Base-by-base conservation (phyloP, 2,797 vertebrate genomes). In the Oryzias sinensis region DNA sequence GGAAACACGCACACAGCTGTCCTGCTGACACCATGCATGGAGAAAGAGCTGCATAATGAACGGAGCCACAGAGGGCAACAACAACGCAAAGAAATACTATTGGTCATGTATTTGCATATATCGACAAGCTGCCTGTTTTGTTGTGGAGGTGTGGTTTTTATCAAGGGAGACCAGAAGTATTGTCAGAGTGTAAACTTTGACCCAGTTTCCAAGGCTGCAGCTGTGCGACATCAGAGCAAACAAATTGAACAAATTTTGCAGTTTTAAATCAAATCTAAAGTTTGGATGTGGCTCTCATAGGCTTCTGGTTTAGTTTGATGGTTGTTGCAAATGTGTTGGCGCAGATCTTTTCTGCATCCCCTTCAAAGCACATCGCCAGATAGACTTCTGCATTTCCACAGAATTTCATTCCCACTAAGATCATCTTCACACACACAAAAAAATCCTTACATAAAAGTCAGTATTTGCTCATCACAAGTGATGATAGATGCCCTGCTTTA, bases 181-280 rank as follows among this genome's bases (percentile, higher is more conserved):
- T 37, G 56, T 68, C 43, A 8, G 48, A 52, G 63, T 67, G 46
- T 69, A 72, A 81, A 68, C 84, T 76, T 55, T 80, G 77, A 85
- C 84, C 74, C 60, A 46, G 53, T 82, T 86, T 79, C 49, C 60
- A 55, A 46, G 56, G 49, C 65, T 53, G n/a, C 37, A 57, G 67
- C 41, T 1, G 63, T 83, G 67, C 42, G 1, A 62, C 82, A 55
- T 83, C 62, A 40, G 48, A 76, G 66, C 45, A 13, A 33, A 33
- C 9, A 33, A 11, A 33, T 33, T 13, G 8, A 33, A 33, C 33
- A 33, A 3, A 33, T 33, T 33, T 33, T 33, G 33, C 33, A 33
- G 33, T 33, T 33, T 33, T 33, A 33, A 33, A 8, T 33, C 8
- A 11, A 8, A 11, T 33, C 33, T 11, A 8, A 9, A 33, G 2